Evolutionary conservation across 2,797 vertebrate species (phyloP).

Genomic region (Eospalax fontanierii): DNA sequence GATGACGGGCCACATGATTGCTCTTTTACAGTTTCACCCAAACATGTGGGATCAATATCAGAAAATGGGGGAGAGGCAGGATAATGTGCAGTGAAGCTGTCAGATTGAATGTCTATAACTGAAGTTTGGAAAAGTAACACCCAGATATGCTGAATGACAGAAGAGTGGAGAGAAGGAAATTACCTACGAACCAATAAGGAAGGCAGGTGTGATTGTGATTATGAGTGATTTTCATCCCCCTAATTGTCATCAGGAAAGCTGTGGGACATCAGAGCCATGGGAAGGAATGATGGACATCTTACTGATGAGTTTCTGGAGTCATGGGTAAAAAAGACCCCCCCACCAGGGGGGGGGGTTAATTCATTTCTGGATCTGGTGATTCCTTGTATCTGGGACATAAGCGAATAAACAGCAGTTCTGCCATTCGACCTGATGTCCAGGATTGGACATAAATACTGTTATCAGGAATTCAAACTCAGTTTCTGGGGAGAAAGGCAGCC

Average conservation of each 20-base stretch:
- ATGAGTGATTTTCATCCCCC: constrained; percentile 80
- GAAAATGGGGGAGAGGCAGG: constrained; percentile 70
- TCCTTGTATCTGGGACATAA: constrained; percentile 12
- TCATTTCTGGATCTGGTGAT: constrained; percentile 73
- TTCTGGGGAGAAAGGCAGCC: constrained; percentile 13
- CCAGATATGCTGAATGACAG: constrained; percentile 63
- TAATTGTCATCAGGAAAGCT: constrained; percentile 85
- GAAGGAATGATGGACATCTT: constrained; percentile 73
- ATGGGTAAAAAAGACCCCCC: constrained; percentile 60
- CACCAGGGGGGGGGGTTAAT: constrained; percentile 50
- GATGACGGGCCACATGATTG: not conserved
- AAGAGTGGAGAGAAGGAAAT: constrained; percentile 74
- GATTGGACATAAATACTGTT: constrained; percentile 56
- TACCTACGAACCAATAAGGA: constrained; percentile 83
- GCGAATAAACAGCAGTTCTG: not conserved
- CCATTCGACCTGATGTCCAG: constrained; percentile 37
- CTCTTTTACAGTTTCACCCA: constrained; percentile 24
- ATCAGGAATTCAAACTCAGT: constrained; percentile 71
- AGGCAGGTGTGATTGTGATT: constrained; percentile 83
- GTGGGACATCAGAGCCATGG: constrained; percentile 73
- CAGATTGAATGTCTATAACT: constrained; percentile 74
- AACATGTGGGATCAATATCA: constrained; percentile 82
- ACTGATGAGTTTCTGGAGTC: constrained; percentile 78
- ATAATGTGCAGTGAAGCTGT: constrained; percentile 75
- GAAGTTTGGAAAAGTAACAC: constrained; percentile 78